Conservation (phyloP, 2,888 invertebrate species). For the Pyralis farinalis region DNA sequence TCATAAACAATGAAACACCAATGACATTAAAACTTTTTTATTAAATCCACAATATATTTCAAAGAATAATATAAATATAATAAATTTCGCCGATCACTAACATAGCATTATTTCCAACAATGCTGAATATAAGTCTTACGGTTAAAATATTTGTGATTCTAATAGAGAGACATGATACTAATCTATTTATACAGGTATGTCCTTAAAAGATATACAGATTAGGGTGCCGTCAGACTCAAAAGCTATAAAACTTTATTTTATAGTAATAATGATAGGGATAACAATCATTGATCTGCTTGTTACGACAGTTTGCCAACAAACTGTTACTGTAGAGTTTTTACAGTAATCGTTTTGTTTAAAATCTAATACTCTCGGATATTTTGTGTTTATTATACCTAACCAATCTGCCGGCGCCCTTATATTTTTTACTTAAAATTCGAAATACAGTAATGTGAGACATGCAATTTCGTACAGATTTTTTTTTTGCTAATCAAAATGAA, state of each 20-base stretch:
- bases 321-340: too few relatives aligned
- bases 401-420: too few relatives aligned
- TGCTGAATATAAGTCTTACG: conserved; percentile 53
- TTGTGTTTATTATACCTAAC: too few relatives aligned
- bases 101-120: conserved; percentile 58
- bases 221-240: not conserved
- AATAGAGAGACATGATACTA: conserved; percentile 32
- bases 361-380: too few relatives aligned
- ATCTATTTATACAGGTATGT: conserved; percentile 30
- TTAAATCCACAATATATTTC: conserved; percentile 79
- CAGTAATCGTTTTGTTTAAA: too few relatives aligned
- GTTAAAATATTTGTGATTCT: conserved; percentile 45
- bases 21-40: conserved; percentile 71
- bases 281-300: too few relatives aligned
- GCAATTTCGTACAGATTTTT: conserved; percentile 23
- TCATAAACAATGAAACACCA: conserved; percentile 39
- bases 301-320: too few relatives aligned
- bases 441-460: conserved; percentile 21
- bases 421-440: conserved; percentile 16
- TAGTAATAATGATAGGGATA: too few relatives aligned
- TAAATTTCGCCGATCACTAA: conserved; percentile 68
- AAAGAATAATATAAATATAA: conserved; percentile 79
- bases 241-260: too few relatives aligned
- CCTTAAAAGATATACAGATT: conserved; percentile 22
- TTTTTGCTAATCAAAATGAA: conserved; percentile 2